phyloP scores from a whole-genome alignment of 2,888 invertebrate species.

The Eucriotettix oculatus region DNA sequence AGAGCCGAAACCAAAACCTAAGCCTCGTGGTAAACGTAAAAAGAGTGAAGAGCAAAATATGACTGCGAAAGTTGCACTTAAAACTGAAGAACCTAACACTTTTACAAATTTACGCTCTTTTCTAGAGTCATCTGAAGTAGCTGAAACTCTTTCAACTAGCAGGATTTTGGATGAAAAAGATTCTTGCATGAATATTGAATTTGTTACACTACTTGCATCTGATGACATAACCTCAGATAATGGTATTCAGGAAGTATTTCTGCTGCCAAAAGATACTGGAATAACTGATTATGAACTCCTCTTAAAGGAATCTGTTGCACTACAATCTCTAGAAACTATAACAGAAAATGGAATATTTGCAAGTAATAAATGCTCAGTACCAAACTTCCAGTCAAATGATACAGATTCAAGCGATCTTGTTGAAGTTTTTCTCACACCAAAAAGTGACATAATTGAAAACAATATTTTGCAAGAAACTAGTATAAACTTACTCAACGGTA shows the following conservation, averaged over 20 bases:
- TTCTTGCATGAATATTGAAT: not conserved
- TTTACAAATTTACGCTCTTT: slow-evolving; percentile 3
- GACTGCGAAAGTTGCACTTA: not conserved
- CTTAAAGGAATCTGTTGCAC: not conserved
- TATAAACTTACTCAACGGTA: not conserved
- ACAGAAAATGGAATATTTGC: not conserved
- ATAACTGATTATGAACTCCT: not conserved
- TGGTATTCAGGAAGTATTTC: not conserved
- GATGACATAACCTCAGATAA: not conserved
- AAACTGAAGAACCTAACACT: not conserved
- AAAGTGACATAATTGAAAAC: not conserved
- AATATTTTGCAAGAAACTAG: not conserved
- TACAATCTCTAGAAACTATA: not conserved
- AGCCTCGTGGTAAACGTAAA: not conserved
- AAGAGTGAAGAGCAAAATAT: not conserved
- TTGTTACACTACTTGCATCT: not conserved
- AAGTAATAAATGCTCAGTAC: not conserved
- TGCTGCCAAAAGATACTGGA: not conserved
- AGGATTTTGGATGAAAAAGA: not conserved
- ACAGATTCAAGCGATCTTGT: not conserved
- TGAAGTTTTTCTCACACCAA: not conserved
- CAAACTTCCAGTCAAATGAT: not conserved
- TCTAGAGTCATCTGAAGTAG: slow-evolving; percentile 5
- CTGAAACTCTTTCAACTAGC: not conserved
- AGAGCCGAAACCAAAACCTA: not conserved